Base-by-base conservation (phyloP, 2,113 vertebrate species). In the Toxotes chatareus region DNA sequence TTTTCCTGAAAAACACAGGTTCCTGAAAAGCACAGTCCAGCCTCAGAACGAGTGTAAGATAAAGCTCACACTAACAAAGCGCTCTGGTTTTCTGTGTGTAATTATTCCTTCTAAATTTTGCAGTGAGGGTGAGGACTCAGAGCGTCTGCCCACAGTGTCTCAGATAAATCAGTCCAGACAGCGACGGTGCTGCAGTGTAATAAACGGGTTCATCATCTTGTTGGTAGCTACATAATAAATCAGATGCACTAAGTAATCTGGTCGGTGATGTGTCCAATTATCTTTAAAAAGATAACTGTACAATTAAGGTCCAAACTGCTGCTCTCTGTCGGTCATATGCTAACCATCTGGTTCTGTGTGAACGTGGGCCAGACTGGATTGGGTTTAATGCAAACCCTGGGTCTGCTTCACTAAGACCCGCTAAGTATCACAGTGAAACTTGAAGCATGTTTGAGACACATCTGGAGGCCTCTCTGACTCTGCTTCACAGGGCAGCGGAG, bases 351-450 rank as follows among this genome's bases (percentile, higher is more conserved):
- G 73, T 32, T 56, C 32, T 51, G 66, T 16, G 46, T 70, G 82
- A 76, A 84, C 70, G 19, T 7, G 34, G 53, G 56, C 79, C 71
- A 85, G 83, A 51, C 87, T 63, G 72, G n/a, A 73, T n/a, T 70
- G 76, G 14, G 73, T 89, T 93, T 88, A 84, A 91, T 80, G 51
- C 76, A 62, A 67, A 64, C 68, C 73, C 73, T 0, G 21, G 76
- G 73, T 84, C 89, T 40, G 36, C 71, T 82, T 59, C 46, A 17
- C 79, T 74, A 84, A 89, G 89, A 88, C 80, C 85, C 77, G 16
- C 74, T 89, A 76, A 84, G 88, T 80, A 86, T 79, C 82, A 73
- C 85, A 83, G 68, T 91, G 91, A 94, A 94, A 93, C 81, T 72
- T 42, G 83, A 93, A 27, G 82, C 85, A 86, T 85, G 88, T 87